Percentiles rank a stretch among this genome's conserved stretches.
These are phyloP conservation scores for Colistium nudipinnis DNA, from an alignment of 2,113 vertebrate species.

Conservation along the genomic window DNA sequence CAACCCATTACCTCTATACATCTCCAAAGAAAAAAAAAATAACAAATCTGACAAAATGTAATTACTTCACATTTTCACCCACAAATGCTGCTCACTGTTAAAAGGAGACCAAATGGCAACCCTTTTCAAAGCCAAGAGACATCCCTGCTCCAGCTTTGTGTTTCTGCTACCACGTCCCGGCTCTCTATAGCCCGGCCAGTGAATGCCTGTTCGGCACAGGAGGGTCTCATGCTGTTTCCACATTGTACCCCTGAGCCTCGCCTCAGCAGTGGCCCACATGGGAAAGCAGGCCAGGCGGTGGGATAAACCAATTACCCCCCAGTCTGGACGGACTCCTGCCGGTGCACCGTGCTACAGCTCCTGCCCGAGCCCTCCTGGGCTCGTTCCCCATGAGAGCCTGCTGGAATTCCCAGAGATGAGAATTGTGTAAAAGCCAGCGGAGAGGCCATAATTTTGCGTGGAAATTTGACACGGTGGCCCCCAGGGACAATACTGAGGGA, in stretches of 20 bases:
- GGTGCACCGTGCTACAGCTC: slow-evolving; percentile 54
- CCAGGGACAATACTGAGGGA: slow-evolving; percentile 58
- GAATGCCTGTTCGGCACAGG: slow-evolving; percentile 64
- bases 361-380: slow-evolving; percentile 63
- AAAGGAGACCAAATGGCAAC: slow-evolving; percentile 56
- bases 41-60: slow-evolving; percentile 55
- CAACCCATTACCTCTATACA: slow-evolving; percentile 46
- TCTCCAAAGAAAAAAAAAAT: slow-evolving; percentile 14
- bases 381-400: slow-evolving; percentile 70
- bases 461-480: slow-evolving; percentile 70
- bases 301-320: slow-evolving; percentile 82
- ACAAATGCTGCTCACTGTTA: slow-evolving; percentile 43
- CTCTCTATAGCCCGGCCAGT: slow-evolving; percentile 50
- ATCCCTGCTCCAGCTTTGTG: slow-evolving; percentile 68
- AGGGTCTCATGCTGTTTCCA: slow-evolving; percentile 79
- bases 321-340: slow-evolving; percentile 75
- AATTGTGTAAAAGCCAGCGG: slow-evolving; percentile 64
- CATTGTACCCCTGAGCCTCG: slow-evolving; percentile 79
- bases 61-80: slow-evolving; percentile 62
- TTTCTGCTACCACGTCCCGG: slow-evolving; percentile 20
- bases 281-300: slow-evolving; percentile 77
- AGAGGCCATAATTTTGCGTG: slow-evolving; percentile 63
- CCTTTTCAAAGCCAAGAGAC: slow-evolving; percentile 57
- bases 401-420: slow-evolving; percentile 73
- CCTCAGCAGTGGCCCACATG: slow-evolving; percentile 83